Base-by-base conservation (phyloP, 1,140 invertebrate species). In the Saccostrea cuccullata region DNA sequence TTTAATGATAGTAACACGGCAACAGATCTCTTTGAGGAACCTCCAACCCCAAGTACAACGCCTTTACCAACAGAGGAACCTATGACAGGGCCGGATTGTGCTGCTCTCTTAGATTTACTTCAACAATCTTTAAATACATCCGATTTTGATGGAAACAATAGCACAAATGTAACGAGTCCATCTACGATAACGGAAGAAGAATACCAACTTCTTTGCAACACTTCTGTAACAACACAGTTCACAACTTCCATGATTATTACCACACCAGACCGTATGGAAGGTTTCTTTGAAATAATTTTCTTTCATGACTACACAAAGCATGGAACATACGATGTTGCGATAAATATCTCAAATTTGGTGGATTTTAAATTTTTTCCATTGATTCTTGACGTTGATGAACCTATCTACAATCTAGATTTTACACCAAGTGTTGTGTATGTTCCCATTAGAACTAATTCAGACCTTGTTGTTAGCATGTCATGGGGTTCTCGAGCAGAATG, bases 291-390 rank as follows among this genome's bases (percentile, higher is more conserved):
- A 2, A 89, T 90, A 77, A 30, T 86, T 11, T 58, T 89, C 30
- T 85, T 12, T 55, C 89, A 91, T 77, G 15, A 82, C 8, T 91
- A 90, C 64, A 77, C 56, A 15, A 15, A 9, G 5, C 64, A 70
- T 58, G 88, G 87, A 15, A 90, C 88, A 23, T 90, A 91, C 64
- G 90, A 91, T 77, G 70, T 91, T 3, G 82, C 90, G 17, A n/a
- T 90, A 1, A 91, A 91, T 56, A 83, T 92, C 3, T 91, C 90
- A 0, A 92, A 92, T 84, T 82, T 89, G 20, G 91, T 92, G 55
- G 91, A 89, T 60, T 91, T 55, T 55, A 89, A 88, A 40, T 83
- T 70, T n/a, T 73, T 91, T n/a, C 64, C 83, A 47, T 40, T 88
- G 17, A 40, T 86, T 9, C 36, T 92, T 15, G 88, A 90, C 70